Base-by-base conservation (phyloP, 1,140 invertebrate genomes). In the Hormaphis cornu region DNA sequence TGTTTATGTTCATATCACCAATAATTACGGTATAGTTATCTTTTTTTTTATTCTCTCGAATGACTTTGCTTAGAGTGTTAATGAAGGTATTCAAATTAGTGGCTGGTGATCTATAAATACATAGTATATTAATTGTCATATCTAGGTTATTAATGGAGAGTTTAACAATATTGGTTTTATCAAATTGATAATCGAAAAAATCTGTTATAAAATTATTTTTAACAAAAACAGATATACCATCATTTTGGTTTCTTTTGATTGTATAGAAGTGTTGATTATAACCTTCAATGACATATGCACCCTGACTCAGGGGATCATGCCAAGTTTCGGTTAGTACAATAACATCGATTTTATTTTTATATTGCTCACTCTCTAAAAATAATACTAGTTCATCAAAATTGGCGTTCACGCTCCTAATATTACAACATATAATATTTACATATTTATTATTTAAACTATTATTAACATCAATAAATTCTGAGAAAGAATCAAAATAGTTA, bases 301-400 rank as follows among this genome's bases (percentile, higher is more conserved):
- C 42, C 42, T 44, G 42, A 44, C 4, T 44, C 14, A 8, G 18
- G 14, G 42, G 42, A 44, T 44, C 42, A 44, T 5, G 42, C 42
- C 42, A 44, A 44, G 4, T 44, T 44, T 5, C 42, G 28, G 50
- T 53, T 9, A 53, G 50, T 26, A 53, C 50, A 53, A 53, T 53
- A 53, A 53, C 50, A 53, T 24, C 50, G 28, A 26, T 26, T 53
- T 53, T 53, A 44, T 44, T 44, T 44, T 44, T 44, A 44, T 44
- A 8, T 44, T 44, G 42, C 16, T 44, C 42, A 44, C 42, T 44
- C 42, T 18, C 42, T 44, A 44, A 44, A 44, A 44, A 44, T 44
- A 44, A 44, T 44, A 44, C 42, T 44, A 44, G 42, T 44, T 44
- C 42, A 44, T 44, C 42, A n/a, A 44, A 44, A 44, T 44, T 44